Percentiles rank a stretch among this genome's conserved stretches.
These are phyloP conservation scores for Actinostola sp. DNA, from an alignment of 92 coral and sea anemone species.

Conservation along the genomic window DNA sequence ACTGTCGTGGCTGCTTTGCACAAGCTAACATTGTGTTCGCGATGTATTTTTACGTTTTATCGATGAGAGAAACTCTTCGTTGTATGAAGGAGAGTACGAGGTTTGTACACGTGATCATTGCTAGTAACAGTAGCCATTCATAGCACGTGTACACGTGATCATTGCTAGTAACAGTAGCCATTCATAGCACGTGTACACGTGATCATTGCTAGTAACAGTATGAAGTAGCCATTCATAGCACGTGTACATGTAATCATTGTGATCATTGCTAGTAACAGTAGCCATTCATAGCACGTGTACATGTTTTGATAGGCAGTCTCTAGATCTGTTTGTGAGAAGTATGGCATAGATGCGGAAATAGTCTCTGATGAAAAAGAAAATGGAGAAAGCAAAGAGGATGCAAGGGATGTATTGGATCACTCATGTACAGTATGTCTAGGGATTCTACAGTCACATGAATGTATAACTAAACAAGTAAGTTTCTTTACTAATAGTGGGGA, in stretches of 20 bases:
- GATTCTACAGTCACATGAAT: constrained; percentile 28
- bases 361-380: not conserved
- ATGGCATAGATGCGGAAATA: not conserved
- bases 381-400: not conserved
- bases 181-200: too few relatives aligned
- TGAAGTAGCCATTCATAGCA: not conserved
- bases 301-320: constrained; percentile 6
- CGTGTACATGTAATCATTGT: not conserved
- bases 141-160: too few relatives aligned
- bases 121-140: too few relatives aligned
- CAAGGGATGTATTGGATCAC: not conserved
- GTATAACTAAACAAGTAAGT: constrained; percentile 49
- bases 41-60: constrained; percentile 85
- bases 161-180: too few relatives aligned
- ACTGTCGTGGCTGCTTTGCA: constrained; percentile 30
- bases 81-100: constrained; percentile 55
- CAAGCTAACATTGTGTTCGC: constrained; percentile 66
- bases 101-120: too few relatives aligned
- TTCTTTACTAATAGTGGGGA: not conserved
- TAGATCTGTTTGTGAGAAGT: not conserved
- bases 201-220: too few relatives aligned
- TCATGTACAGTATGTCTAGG: constrained; percentile 71
- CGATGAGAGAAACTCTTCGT: constrained; percentile 54
- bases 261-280: not conserved
- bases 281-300: too few relatives aligned